Base-by-base conservation (phyloP, 92 coral and sea anemone genomes). In the Metridium senile region DNA sequence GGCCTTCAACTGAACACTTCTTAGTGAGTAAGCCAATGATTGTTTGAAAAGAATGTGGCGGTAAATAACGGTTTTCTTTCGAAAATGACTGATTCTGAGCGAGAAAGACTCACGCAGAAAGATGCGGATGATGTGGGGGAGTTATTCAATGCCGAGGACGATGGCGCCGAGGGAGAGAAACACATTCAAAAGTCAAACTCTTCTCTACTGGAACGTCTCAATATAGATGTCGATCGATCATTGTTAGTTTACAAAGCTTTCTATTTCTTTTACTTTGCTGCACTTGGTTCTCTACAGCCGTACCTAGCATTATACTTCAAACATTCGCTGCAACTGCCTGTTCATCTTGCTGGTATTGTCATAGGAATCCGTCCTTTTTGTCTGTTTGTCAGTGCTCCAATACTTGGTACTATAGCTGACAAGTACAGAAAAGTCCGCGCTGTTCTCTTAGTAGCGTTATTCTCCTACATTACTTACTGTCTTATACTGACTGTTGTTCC, bases 241-340 rank as follows among this genome's bases (percentile, higher is more conserved):
- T 83, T 91, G 52, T 66, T 87, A 23, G 86, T 89, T 27, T 94
- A 93, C 78, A 89, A 87, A 54, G 82, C 81, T 30, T 91, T 94
- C 64, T 94, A 94, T 71, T 91, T 91, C 86, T 86, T 94, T 75
- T 89, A 92, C 64, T 94, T 94, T 39, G 93, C 97, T 35, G 98
- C 91, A 22, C 82, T 86, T n/a, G 97, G 95, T 29, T 86, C 93
- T 35, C 84, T 94, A 45, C 63, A 85, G 62, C 97, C 98, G 0
- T 94, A 94, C 34, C 67, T 94, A 35, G 90, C 97, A 18, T 76
- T 94, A 59, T 94, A 94, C 80, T 92, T 92, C 66, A 94, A 94
- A 66, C 93, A 94, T 35, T 87, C 98, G 1, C 89, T 94, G 26
- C 80, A 93, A 68, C 51, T 94, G 75, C 97, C 97, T 70, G 95